These are phyloP conservation scores for Eumaeus atala DNA, from an alignment of 1,140 invertebrate genomes.

Conservation along the genomic window DNA sequence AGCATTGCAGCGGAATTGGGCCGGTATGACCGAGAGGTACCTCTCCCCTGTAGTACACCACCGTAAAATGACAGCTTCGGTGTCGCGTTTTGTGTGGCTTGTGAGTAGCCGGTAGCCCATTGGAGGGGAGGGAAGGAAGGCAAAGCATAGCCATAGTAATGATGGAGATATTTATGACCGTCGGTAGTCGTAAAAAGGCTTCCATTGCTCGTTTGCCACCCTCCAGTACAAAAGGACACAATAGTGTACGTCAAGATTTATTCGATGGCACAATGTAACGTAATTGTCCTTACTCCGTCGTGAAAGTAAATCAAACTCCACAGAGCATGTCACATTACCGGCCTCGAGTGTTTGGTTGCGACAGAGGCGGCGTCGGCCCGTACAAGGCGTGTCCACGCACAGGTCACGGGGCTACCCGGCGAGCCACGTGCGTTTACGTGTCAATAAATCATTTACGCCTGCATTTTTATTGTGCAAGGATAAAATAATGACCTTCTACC, in stretches of 20 bases:
- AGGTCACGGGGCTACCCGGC: conserved; percentile 39
- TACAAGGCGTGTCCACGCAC: conserved; percentile 56
- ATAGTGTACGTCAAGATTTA: no score
- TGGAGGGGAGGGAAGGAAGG: no score
- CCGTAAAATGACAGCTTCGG: no score
- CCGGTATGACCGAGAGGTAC: no score
- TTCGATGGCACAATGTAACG: conserved; percentile 1
- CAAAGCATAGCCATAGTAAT: no score
- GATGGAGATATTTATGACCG: no score
- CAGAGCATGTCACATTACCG: conserved; percentile 22
- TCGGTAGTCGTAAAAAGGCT: background rate
- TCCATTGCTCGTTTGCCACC: conserved; percentile 2
- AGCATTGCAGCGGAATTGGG: no score
- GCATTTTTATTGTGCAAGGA: no score
- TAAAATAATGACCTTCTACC: conserved; percentile 1
- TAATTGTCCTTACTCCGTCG: no score
- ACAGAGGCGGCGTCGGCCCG: conserved; percentile 54
- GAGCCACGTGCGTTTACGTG: conserved; percentile 18
- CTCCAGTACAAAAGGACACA: background rate
- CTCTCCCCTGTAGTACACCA: no score
- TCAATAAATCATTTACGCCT: conserved; percentile 11
- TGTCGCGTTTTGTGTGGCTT: no score
- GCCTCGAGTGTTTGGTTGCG: conserved; percentile 38
- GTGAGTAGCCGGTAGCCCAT: no score
- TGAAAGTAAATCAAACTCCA: conserved; percentile 14